Evolutionary conservation across 2,888 invertebrate species (phyloP).

Genomic region (Alloplasta piceator): DNA sequence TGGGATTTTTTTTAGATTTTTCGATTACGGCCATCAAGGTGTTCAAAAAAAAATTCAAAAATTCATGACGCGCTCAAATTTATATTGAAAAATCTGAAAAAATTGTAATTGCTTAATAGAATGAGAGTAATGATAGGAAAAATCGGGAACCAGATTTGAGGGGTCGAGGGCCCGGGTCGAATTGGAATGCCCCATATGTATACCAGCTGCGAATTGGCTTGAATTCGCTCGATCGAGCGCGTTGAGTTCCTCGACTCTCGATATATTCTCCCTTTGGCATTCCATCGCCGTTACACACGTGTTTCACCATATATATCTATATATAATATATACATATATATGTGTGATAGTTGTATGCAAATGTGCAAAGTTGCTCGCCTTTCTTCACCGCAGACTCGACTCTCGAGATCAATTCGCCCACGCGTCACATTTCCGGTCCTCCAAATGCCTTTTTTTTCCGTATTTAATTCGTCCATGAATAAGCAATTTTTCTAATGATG

Average conservation of each 20-base stretch:
- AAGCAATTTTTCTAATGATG: conserved; percentile 15
- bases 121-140: no score
- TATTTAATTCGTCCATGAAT: conserved; percentile 2
- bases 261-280: conserved; percentile 62
- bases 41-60: no score
- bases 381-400: conserved; percentile 23
- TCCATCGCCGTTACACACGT: conserved; percentile 56
- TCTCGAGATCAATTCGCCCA: conserved; percentile 22
- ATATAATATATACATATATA: no score
- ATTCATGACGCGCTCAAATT: no score
- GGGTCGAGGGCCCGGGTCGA: no score
- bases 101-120: no score
- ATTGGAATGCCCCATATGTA: no score
- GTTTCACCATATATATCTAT: conserved; percentile 13
- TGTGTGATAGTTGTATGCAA: no score
- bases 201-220: conserved; percentile 58
- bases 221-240: conserved; percentile 64
- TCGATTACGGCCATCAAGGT: no score
- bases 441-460: neutral
- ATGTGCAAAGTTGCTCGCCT: conserved; percentile 19
- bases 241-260: conserved; percentile 46
- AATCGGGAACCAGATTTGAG: no score
- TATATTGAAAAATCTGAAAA: no score
- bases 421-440: conserved; percentile 37
- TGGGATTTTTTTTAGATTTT: no score